phyloP scores from a whole-genome alignment of 2,113 vertebrate genomes.

The Arizona elegans region DNA sequence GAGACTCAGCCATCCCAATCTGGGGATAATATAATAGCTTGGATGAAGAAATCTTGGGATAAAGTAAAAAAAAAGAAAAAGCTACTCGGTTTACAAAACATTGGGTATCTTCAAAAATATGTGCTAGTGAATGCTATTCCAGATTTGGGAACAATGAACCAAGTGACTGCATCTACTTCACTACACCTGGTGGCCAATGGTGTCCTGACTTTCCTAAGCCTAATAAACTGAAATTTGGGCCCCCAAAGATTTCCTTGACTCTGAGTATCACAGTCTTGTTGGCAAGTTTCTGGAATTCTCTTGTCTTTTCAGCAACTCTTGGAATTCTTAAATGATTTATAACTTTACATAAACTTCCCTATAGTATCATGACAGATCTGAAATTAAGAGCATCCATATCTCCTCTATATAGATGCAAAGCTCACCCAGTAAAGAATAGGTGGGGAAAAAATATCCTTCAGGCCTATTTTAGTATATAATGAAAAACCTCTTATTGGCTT shows the following conservation, averaged over 20 bases:
- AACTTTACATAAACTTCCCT: neutral
- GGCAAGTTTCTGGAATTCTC: neutral
- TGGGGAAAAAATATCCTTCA: neutral
- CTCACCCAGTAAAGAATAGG: neutral
- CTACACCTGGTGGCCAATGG: neutral
- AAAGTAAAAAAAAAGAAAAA: constrained; percentile 71
- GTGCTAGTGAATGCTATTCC: neutral
- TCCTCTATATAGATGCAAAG: neutral
- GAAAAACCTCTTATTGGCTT: neutral
- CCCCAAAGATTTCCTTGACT: neutral
- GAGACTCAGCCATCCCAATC: neutral
- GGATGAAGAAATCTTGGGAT: neutral
- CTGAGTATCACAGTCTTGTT: neutral
- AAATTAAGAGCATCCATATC: neutral
- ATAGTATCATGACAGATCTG: neutral
- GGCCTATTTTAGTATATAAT: neutral
- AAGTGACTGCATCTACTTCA: neutral
- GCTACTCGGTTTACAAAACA: constrained; percentile 76
- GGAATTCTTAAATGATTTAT: neutral
- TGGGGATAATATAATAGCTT: neutral
- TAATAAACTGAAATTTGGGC: neutral
- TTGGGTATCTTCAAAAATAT: constrained; percentile 73
- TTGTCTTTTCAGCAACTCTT: neutral
- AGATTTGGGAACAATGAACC: neutral
- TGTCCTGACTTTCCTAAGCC: neutral